Evolutionary conservation across 2,888 invertebrate species (phyloP), one percentile per base, ranked within the genome.

Genomic region (Conomelus anceps): DNA sequence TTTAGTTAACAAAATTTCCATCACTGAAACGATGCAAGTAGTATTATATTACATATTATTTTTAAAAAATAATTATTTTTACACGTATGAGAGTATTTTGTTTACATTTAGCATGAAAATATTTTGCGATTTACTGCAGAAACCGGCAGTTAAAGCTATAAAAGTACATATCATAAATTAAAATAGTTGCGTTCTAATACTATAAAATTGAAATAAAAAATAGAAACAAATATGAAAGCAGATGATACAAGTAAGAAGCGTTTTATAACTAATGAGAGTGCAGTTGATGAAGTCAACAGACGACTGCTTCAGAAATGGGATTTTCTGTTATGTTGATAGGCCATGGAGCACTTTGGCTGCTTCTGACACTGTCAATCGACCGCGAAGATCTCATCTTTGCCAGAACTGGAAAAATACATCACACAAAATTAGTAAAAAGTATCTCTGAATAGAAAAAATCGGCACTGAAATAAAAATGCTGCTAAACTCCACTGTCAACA

Each of bases 281-380:
- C 86, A 23, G 23, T 86, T 86, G 29, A 23, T 63, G 63, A n/a
- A 63, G n/a, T 95, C 96, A 96, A 94, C 96, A 96, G 92, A 95
- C 96, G 91, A 96, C 95, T 87, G 96, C 96, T 92, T 95, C 95
- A 90, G 96, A 96, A 93, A 96, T 96, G 89, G 96, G 96, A 93
- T 96, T 96, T 94, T 96, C 96, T 90, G 96, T 96, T 94, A 96
- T 96, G 94, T 96, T 96, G 93, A 96, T 96, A 92, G 91, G 96
- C 95, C 92, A 95, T 94, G 92, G 92, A 93, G 94, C 93, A 94
- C 94, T 92, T 94, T 93, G 94, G 92, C 93, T 93, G 92, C 93
- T 94, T 93, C 94, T 92, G 92, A 94, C 93, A 93, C 91, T 91
- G 87, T 92, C 91, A 22, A 91, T 90, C 29, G 91, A 91, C 86